Evolutionary conservation across 2,797 vertebrate genomes (phyloP), one percentile per base, ranked within the genome.

Genomic region (Salmo trutta): DNA sequence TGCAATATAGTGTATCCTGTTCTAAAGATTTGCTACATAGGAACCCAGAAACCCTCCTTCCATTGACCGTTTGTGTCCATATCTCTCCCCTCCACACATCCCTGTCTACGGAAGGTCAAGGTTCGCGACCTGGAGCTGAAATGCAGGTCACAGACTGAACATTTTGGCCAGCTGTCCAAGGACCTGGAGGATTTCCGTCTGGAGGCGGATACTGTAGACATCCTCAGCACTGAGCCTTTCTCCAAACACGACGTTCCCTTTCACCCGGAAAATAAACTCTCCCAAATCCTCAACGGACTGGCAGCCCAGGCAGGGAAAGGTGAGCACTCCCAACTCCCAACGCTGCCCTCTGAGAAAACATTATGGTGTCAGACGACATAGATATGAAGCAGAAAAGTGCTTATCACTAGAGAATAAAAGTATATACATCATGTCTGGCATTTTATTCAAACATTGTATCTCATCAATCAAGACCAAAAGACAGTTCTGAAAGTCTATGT

Each of bases 61-160:
- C 27, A 5, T 64, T 47, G 1, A 71, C 68, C 5, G 14, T 21
- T 1, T 3, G n/a, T 12, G 31, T 79, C 17, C 24, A 17, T 67
- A 17, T 76, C 51, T 64, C 2, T 3, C 7, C 17, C 31, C 62
- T 73, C 73, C 19, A 14, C 54, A n/a, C 54, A 6, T 19, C 17
- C 24, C 29, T 24, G 52, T 52, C n/a, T 24, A 54, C 53, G 41
- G 36, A 91, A 99, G 97, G 94, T 95, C 91, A 98, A 96, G 88
- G 96, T 98, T 82, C 92, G 90, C 51, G 95, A 96, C 93, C 93
- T 98, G 84, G 96, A 97, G 90, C 94, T 95, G 91, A 96, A 95
- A 95, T 99, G 97, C 88, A 92, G 93, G 86, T 93, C 90, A 1
- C 96, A 97, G 93, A 96, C 94, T 88, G 96, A 98, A 80, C 96